Conservation (phyloP, 2,888 invertebrate genomes). For the Phalera bucephala region DNA sequence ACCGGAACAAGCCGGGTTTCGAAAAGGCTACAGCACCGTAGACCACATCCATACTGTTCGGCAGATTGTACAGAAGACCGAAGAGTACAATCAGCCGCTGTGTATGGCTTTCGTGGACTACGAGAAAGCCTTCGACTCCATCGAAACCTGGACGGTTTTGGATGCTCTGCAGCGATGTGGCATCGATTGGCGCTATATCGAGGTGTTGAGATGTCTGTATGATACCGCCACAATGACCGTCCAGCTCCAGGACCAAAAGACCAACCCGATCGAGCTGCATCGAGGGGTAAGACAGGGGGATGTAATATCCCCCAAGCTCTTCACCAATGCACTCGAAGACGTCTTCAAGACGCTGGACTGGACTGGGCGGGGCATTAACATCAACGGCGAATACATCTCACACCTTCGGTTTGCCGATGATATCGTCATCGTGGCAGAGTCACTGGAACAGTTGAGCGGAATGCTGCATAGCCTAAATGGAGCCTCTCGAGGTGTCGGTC, state of each 20-base stretch:
- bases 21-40: no score
- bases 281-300: not conserved
- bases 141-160: slow-evolving; percentile 5
- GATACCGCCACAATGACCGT: not conserved
- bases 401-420: not conserved
- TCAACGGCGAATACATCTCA: not conserved
- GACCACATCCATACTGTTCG: not conserved
- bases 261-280: not conserved
- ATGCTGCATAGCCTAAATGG: not conserved
- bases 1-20: no score
- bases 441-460: not conserved
- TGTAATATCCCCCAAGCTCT: not conserved
- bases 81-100: slow-evolving; percentile 4
- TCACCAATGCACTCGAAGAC: not conserved
- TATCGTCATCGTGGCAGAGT: not conserved
- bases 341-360: not conserved
- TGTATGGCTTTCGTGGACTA: slow-evolving; percentile 8
- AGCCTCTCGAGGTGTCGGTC: not conserved
- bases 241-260: not conserved
- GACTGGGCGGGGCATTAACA: not conserved
- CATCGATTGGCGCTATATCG: slow-evolving; percentile 5
- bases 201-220: not conserved
- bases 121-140: slow-evolving; percentile 6
- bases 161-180: slow-evolving; percentile 4
- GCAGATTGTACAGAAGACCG: not conserved